Conservation (phyloP, 2,797 vertebrate species). For the Calcarius lapponicus region DNA sequence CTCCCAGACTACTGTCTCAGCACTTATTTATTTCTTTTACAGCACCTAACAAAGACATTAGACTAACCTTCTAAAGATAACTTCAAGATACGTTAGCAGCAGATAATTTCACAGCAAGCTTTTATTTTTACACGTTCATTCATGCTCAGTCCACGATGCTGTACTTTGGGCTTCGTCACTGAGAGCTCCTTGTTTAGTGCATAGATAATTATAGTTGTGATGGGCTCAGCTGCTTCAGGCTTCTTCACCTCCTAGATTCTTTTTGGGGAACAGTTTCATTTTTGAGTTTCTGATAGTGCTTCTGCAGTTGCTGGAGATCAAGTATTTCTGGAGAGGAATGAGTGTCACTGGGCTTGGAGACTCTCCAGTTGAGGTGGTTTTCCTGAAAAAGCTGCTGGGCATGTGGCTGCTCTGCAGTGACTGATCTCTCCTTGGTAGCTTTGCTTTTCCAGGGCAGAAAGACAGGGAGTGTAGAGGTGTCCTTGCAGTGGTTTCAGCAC, state of each 20-base stretch:
- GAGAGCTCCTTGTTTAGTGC: conserved; percentile 12
- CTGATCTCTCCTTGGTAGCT: neutral
- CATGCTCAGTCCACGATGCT: neutral
- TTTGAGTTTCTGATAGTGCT: conserved; percentile 17
- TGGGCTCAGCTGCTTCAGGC: neutral
- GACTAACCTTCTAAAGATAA: conserved; percentile 64
- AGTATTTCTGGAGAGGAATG: neutral
- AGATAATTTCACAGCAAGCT: conserved; percentile 49
- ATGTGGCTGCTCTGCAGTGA: neutral
- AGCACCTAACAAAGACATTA: conserved; percentile 46
- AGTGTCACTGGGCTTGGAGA: neutral
- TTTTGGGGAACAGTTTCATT: conserved; percentile 4
- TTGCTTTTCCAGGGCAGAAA: neutral
- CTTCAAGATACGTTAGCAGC: conserved; percentile 7
- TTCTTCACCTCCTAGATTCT: neutral
- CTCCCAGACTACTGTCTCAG: conserved; percentile 42
- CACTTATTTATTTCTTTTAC: conserved; percentile 52
- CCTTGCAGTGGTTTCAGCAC: neutral
- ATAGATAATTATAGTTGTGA: conserved; percentile 56
- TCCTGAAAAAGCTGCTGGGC: neutral
- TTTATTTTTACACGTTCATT: conserved; percentile 61
- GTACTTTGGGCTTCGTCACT: neutral
- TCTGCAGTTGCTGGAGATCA: conserved; percentile 42
- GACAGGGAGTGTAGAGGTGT: neutral
- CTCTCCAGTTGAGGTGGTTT: neutral